Percentiles rank a stretch among this genome's conserved stretches.
Evolutionary conservation across 1,140 invertebrate genomes (phyloP).

Genomic region (Drosophila cardini): DNA sequence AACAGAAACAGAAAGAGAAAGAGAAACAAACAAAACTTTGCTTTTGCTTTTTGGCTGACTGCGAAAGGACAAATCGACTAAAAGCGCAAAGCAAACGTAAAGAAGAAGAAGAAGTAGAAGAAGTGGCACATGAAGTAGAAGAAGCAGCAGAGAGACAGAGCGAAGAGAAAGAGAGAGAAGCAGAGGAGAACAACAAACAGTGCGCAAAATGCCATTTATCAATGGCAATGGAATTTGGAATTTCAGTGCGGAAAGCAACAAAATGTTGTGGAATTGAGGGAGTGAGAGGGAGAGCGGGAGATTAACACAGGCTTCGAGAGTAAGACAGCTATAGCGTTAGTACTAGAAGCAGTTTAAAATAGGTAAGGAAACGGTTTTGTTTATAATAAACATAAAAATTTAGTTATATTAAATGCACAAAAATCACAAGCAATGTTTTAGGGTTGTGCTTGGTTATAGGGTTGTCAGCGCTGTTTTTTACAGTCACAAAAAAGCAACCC

Average conservation of each 20-base stretch:
- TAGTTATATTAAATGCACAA: neutral
- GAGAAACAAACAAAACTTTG: slow-evolving; percentile 71
- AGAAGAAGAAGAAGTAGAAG: slow-evolving; percentile 14
- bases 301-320: neutral
- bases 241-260: slow-evolving; percentile 65
- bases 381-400: neutral
- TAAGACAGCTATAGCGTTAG: neutral
- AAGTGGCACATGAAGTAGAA: slow-evolving; percentile 39
- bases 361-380: slow-evolving; percentile 14
- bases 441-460: neutral
- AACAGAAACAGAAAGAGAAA: slow-evolving; percentile 38
- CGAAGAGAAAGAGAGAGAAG: slow-evolving; percentile 11
- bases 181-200: slow-evolving; percentile 67
- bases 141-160: slow-evolving; percentile 1
- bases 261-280: slow-evolving; percentile 44
- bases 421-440: neutral
- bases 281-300: neutral
- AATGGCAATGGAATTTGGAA: slow-evolving; percentile 73
- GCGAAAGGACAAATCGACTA: slow-evolving; percentile 69
- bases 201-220: slow-evolving; percentile 74
- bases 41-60: slow-evolving; percentile 45
- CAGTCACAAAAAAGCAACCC: slow-evolving; percentile 4
- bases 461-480: neutral
- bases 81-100: slow-evolving; percentile 49
- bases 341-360: neutral